These are phyloP conservation scores for Micrasema longulum DNA, from an alignment of 1,140 invertebrate species.

Conservation along the genomic window DNA sequence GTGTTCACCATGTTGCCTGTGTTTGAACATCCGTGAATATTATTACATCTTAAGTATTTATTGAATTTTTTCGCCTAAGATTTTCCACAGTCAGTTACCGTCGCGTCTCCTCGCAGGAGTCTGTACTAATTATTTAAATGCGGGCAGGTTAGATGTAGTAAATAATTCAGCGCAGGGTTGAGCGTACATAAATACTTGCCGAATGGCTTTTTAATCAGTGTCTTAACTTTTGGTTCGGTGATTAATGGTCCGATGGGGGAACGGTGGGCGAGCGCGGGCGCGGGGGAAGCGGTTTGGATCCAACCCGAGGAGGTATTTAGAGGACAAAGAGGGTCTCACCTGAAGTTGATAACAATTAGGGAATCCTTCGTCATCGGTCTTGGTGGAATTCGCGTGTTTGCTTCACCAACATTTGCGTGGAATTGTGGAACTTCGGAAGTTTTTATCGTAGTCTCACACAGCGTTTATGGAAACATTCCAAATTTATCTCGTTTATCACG, in stretches of 20 bases:
- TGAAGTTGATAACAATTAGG: conserved; percentile 26
- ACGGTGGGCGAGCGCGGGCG: conserved; percentile 10
- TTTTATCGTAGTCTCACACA: not conserved
- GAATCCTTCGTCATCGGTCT: conserved; percentile 48
- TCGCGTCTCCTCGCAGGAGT: conserved; percentile 38
- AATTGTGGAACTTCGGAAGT: not conserved
- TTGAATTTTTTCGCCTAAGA: no score
- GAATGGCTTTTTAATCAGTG: conserved; percentile 70
- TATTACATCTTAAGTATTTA: no score
- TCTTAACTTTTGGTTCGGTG: conserved; percentile 67
- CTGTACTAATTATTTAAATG: conserved; percentile 54
- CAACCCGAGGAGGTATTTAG: conserved; percentile 20
- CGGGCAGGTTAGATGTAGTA: conserved; percentile 53
- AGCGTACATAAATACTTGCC: conserved; percentile 63
- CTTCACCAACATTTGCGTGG: no score
- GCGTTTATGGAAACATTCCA: no score
- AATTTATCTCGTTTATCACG: no score
- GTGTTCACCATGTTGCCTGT: no score
- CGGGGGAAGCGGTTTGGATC: conserved; percentile 10
- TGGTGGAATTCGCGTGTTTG: conserved; percentile 25
- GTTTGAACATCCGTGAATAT: no score
- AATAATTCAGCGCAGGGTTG: conserved; percentile 54
- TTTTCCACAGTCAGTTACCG: no score
- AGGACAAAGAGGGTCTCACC: conserved; percentile 45
- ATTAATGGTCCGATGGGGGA: conserved; percentile 61